Conservation (phyloP, 30 jellyfish, hydroid and myxozoan genomes). For the Calvadosia cruxmelitensis region DNA sequence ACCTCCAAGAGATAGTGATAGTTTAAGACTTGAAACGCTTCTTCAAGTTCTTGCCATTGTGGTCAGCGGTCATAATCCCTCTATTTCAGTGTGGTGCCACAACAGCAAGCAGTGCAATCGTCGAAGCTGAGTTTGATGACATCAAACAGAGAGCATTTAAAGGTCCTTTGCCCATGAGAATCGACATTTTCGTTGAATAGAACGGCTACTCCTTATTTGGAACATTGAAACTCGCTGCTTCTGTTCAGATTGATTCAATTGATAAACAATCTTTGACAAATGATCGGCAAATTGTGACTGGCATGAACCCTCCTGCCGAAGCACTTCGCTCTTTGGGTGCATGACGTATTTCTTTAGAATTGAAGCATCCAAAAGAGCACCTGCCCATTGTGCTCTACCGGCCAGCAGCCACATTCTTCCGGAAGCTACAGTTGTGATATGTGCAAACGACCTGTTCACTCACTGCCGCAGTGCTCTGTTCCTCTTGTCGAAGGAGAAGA, state of each 20-base stretch:
- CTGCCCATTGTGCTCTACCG: too few species aligned
- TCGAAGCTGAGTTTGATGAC: not conserved
- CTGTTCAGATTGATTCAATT: not conserved
- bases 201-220: not conserved
- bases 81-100: not conserved
- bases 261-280: too few species aligned
- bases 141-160: not conserved
- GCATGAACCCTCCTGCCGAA: too few species aligned
- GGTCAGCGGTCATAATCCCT: not conserved
- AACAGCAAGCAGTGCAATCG: not conserved
- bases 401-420: too few species aligned
- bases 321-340: too few species aligned
- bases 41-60: not conserved
- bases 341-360: too few species aligned
- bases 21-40: not conserved
- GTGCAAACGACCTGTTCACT: too few species aligned
- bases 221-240: not conserved
- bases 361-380: too few species aligned
- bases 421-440: too few species aligned
- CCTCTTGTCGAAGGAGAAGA: too few species aligned
- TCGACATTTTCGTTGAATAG: not conserved
- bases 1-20: not conserved
- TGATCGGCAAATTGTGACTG: too few species aligned
- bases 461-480: too few species aligned
- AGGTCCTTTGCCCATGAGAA: not conserved